Evolutionary conservation across 35 echinoderm and acorn worm species (phyloP).

Genomic region (Stichopus chloronotus): DNA sequence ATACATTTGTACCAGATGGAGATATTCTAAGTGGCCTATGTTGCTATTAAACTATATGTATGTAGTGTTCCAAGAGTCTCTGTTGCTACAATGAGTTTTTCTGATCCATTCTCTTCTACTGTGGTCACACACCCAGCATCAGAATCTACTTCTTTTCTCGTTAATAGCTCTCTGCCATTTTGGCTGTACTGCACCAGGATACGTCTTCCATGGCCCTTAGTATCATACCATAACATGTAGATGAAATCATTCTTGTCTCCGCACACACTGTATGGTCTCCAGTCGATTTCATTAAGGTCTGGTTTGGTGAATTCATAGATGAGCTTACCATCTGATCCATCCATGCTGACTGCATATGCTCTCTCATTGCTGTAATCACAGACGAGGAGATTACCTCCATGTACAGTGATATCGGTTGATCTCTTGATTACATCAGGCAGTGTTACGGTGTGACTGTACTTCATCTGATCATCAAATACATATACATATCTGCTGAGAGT

Average conservation of each 20-base stretch:
- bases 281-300: not conserved
- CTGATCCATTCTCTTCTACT: too few relatives aligned
- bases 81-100: too few relatives aligned
- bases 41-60: too few relatives aligned
- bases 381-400: too few relatives aligned
- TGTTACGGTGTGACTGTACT: conserved; percentile 7
- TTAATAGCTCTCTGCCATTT: not conserved
- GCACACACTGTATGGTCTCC: not conserved
- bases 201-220: not conserved
- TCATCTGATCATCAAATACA: conserved; percentile 44
- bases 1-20: too few relatives aligned
- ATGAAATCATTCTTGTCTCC: not conserved
- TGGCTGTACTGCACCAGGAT: not conserved
- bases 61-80: too few relatives aligned
- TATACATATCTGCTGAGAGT: conserved; percentile 29
- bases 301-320: not conserved
- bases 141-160: too few relatives aligned
- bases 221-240: not conserved
- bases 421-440: not conserved
- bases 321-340: too few relatives aligned
- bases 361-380: too few relatives aligned
- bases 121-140: too few relatives aligned
- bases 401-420: not conserved
- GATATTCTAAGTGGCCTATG: too few relatives aligned
- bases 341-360: too few relatives aligned